These are phyloP conservation scores for Melieria crassipennis DNA, from an alignment of 2,888 invertebrate species.

Conservation along the genomic window DNA sequence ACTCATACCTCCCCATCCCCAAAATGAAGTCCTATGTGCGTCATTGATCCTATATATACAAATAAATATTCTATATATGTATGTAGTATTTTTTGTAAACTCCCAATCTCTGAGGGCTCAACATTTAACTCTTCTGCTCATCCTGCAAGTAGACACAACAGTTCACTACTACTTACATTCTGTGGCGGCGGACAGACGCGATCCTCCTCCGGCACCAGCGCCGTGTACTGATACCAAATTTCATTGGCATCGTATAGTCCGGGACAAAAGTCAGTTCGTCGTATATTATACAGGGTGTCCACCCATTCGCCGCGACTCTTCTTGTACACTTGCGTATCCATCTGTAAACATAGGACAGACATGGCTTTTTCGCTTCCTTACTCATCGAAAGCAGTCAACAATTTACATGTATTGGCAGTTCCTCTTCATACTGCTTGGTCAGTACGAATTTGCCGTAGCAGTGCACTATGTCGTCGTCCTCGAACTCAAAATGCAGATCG, in stretches of 20 bases:
- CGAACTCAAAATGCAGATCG: neutral
- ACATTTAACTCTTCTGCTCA: too few species aligned
- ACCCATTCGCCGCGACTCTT: conserved; percentile 32
- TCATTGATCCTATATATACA: too few species aligned
- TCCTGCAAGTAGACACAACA: neutral
- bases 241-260: conserved; percentile 20
- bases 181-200: conserved; percentile 25
- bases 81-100: too few species aligned
- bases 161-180: conserved; percentile 19
- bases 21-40: too few species aligned
- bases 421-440: neutral
- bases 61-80: too few species aligned
- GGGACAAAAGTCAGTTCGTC: conserved; percentile 10
- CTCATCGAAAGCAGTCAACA: neutral
- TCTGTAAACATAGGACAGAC: neutral
- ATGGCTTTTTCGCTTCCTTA: neutral
- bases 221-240: conserved; percentile 26
- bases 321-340: conserved; percentile 19
- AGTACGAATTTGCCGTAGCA: conserved; percentile 7
- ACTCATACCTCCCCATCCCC: too few species aligned
- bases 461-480: conserved; percentile 15
- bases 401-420: conserved; percentile 2
- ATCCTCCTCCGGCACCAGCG: conserved; percentile 13
- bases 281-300: conserved; percentile 31
- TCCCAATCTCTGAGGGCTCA: too few species aligned